Evolutionary conservation across 2,113 vertebrate species (phyloP).

Genomic region (Brachyhypopomus occidentalis): DNA sequence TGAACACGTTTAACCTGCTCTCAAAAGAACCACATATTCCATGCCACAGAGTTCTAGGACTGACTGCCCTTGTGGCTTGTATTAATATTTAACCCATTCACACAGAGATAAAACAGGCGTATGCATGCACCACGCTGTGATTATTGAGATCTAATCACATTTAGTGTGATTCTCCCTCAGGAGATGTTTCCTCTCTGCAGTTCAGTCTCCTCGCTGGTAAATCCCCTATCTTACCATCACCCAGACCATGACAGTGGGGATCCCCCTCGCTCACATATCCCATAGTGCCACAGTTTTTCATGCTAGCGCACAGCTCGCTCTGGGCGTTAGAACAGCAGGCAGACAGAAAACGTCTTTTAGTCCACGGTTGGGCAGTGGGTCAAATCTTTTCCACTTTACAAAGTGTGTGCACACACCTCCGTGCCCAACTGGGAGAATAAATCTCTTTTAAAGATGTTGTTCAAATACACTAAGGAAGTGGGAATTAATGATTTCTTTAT

Average conservation of each 20-base stretch:
- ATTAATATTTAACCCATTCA: no score
- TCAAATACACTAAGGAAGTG: constrained; percentile 8
- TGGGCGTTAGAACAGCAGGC: neutral
- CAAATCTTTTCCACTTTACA: neutral
- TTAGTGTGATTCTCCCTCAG: constrained; percentile 48
- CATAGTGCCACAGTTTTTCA: constrained; percentile 9
- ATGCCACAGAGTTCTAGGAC: neutral
- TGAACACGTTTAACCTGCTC: neutral
- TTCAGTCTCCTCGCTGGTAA: neutral
- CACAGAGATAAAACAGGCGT: neutral
- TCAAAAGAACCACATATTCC: no score
- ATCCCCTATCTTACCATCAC: neutral
- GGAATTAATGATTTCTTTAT: constrained; percentile 23
- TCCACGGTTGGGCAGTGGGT: neutral
- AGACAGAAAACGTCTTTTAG: constrained; percentile 31
- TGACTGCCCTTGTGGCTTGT: no score
- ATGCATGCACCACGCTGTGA: constrained; percentile 31
- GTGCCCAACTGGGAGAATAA: constrained; percentile 12
- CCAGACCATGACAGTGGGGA: constrained; percentile 4
- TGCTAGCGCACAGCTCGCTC: constrained; percentile 1
- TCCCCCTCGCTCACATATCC: neutral
- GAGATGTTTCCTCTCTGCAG: constrained; percentile 4
- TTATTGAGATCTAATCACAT: constrained; percentile 52
- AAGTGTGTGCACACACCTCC: constrained; percentile 5
- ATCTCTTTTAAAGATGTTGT: neutral